phyloP scores from a whole-genome alignment of 2,888 invertebrate genomes.

The Drosophila eohydei region DNA sequence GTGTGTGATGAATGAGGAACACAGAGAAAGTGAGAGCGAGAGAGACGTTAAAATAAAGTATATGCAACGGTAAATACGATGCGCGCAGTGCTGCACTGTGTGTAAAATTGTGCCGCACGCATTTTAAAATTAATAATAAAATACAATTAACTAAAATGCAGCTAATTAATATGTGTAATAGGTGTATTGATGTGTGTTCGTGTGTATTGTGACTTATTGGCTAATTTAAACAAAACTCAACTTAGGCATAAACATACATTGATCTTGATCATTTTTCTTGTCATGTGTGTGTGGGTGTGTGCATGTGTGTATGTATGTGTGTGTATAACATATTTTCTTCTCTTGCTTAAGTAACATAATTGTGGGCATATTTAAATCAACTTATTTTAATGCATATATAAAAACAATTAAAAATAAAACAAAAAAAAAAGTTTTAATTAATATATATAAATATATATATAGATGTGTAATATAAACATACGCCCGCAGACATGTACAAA shows the following conservation, averaged over 20 bases:
- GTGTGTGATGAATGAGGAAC: slow-evolving; percentile 21
- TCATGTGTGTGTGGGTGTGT: slow-evolving; percentile 23
- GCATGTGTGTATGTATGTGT: slow-evolving; percentile 14
- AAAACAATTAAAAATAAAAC: slow-evolving; percentile 43
- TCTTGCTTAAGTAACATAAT: slow-evolving; percentile 50
- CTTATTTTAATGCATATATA: slow-evolving; percentile 35
- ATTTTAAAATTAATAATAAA: slow-evolving; percentile 31
- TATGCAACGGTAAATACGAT: slow-evolving; percentile 18
- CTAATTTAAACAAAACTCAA: slow-evolving; percentile 43
- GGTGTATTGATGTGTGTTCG: slow-evolving; percentile 24
- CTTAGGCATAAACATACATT: slow-evolving; percentile 45
- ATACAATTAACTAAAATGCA: slow-evolving; percentile 55
- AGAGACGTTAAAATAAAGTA: slow-evolving; percentile 10
- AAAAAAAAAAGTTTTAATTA: slow-evolving; percentile 27
- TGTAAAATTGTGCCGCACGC: slow-evolving; percentile 16
- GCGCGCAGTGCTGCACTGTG: slow-evolving; percentile 1
- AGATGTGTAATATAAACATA: slow-evolving; percentile 36
- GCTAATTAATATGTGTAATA: slow-evolving; percentile 30
- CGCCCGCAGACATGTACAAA: slow-evolving; percentile 50
- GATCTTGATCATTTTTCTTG: slow-evolving; percentile 35
- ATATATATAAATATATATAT: neutral
- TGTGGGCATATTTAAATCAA: slow-evolving; percentile 22
- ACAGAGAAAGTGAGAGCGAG: neutral
- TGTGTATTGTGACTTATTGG: slow-evolving; percentile 35
- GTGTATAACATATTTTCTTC: slow-evolving; percentile 17